phyloP scores from a whole-genome alignment of 2,113 vertebrate genomes.

The Colius striatus region DNA sequence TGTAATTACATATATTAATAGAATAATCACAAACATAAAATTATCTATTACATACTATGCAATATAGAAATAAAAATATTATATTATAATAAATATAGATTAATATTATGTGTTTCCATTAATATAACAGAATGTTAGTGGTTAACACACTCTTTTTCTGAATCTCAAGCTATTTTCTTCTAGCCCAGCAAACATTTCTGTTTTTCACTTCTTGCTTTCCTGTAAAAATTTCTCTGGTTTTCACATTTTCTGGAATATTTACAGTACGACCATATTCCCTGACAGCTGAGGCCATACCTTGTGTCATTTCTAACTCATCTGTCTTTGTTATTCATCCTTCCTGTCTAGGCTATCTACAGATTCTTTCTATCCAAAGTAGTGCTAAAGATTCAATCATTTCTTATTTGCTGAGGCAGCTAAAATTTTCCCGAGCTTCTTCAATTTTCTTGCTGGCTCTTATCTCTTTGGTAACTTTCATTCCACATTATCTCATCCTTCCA shows the following conservation, averaged over 20 bases:
- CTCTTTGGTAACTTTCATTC: background rate
- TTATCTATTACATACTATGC: too few species aligned
- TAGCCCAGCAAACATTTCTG: background rate
- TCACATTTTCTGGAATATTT: background rate
- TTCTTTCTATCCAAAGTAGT: background rate
- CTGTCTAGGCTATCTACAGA: background rate
- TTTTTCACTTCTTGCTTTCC: background rate
- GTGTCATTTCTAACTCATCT: background rate
- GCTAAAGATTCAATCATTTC: background rate
- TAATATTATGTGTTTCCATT: too few species aligned
- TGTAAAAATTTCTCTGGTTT: background rate
- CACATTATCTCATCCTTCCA: background rate
- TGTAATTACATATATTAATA: too few species aligned
- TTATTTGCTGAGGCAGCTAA: background rate
- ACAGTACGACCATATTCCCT: background rate
- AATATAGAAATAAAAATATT: too few species aligned
- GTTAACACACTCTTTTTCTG: background rate
- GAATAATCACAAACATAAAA: too few species aligned
- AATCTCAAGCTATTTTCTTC: background rate
- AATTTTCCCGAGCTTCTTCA: background rate
- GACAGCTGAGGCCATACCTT: background rate
- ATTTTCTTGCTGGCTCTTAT: background rate
- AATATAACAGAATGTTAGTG: background rate
- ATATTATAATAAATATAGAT: too few species aligned
- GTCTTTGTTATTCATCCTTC: background rate